Evolutionary conservation across 1,140 invertebrate species (phyloP), one percentile per base, ranked within the genome.

Genomic region (Megalopta genalis): DNA sequence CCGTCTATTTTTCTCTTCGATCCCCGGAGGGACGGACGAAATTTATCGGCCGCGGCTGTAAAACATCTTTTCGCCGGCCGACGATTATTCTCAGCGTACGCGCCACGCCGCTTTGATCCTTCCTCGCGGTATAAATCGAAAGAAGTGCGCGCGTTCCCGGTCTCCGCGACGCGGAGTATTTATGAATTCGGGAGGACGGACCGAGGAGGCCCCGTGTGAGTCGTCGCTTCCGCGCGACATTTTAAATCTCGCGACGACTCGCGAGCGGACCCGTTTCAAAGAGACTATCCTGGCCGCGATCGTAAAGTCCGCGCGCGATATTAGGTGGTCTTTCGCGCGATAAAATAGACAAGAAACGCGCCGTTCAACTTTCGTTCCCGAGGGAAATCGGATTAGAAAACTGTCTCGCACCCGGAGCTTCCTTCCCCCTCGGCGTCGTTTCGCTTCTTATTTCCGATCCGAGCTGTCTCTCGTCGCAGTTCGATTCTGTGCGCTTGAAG

Each of bases 61-160:
- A n/a, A 67, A 75, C 49, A 32, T 49, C 66, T 77, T 62, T 46
- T 52, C 67, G 64, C n/a, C 64, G 39, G 23, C 23, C 6, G 64
- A 32, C 18, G 76, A 78, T 72, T 78, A 78, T 78, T 78, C 76
- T 78, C 76, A 78, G 76, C 69, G 59, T n/a, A 7, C 57, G 62
- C 21, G 52, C 12, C 49, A 39, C n/a, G 16, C n/a, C 37, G 54
- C 76, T 78, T 78, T 78, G 76, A 78, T 72, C 76, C 76, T 54
- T 64, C 25, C 46, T 72, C 68, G 72, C 25, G n/a, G 54, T 72
- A 78, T 72, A 78, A 78, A 78, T 78, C 69, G 76, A 57, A 72
- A 65, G 60, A 57, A 78, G n/a, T 23, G 6, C 46, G 49, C 57
- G 18, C 3, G 18, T 2, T 14, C 63, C 63, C 62, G 12, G 23